These are phyloP conservation scores for Myotis findleyi DNA, from an alignment of 2,797 vertebrate species.

Conservation along the genomic window DNA sequence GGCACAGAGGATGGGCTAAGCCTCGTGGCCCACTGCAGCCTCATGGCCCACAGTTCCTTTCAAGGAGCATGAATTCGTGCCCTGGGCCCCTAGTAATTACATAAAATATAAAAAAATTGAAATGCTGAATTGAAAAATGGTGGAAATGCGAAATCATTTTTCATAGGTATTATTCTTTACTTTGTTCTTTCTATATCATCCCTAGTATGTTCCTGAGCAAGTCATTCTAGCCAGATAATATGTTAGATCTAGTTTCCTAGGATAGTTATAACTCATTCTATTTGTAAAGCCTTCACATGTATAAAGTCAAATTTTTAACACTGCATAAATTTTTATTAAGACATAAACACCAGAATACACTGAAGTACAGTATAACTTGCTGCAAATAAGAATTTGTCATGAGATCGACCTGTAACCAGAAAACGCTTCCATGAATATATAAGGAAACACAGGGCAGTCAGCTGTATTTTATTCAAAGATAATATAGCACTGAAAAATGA, in stretches of 20 bases:
- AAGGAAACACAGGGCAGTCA: not conserved
- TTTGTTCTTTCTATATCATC: not conserved
- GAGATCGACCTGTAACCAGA: not conserved
- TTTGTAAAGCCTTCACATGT: not conserved
- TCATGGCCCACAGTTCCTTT: too few species aligned
- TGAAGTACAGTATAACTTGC: not conserved
- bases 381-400: not conserved
- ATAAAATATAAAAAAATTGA: not conserved
- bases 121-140: not conserved
- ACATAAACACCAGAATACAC: not conserved
- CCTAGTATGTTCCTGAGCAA: not conserved
- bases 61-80: too few species aligned
- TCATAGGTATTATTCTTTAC: not conserved
- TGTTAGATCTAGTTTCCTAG: not conserved
- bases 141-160: not conserved
- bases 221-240: not conserved
- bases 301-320: conserved; percentile 1
- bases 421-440: not conserved
- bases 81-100: not conserved
- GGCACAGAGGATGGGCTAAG: accelerated
- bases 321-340: not conserved
- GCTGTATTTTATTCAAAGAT: not conserved
- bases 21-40: too few species aligned
- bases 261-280: not conserved
- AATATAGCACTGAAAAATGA: not conserved